A percentile compares a stretch with the other conserved stretches of the same genome.
Conservation (phyloP, 2,797 vertebrate genomes). For the Xyrichtys novacula region DNA sequence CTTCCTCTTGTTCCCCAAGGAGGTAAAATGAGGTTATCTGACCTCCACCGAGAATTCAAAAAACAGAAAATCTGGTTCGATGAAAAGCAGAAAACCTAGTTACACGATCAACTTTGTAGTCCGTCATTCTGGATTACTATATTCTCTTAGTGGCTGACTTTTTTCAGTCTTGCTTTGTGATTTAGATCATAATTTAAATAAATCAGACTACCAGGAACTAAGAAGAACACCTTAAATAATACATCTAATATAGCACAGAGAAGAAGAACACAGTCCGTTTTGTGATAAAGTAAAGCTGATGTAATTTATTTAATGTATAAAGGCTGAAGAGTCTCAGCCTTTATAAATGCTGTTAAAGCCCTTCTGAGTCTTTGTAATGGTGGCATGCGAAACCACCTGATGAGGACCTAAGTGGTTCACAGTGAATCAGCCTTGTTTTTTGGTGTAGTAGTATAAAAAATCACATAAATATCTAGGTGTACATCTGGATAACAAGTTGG, state of each 20-base stretch:
- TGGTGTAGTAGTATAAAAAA: no score
- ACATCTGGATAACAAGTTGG: no score
- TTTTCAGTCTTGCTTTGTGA: not conserved
- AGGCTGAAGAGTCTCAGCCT: no score
- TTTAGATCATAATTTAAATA: not conserved
- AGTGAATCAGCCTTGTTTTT: no score
- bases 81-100: slow-evolving; percentile 21
- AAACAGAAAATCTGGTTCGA: slow-evolving; percentile 58
- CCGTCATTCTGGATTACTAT: slow-evolving; percentile 2
- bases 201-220: not conserved
- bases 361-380: no score
- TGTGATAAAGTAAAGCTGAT: not conserved
- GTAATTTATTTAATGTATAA: not conserved
- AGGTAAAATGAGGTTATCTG: slow-evolving; percentile 50
- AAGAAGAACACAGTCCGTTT: not conserved
- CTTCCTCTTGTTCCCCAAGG: slow-evolving; percentile 43
- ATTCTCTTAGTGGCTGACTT: not conserved
- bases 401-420: no score
- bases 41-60: slow-evolving; percentile 43
- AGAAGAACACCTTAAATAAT: slow-evolving; percentile 16
- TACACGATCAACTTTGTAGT: slow-evolving; percentile 11
- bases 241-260: not conserved
- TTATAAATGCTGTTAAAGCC: no score
- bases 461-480: no score
- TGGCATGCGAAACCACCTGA: no score